phyloP scores from a whole-genome alignment of 2,113 vertebrate species.

The Epinephelus moara region DNA sequence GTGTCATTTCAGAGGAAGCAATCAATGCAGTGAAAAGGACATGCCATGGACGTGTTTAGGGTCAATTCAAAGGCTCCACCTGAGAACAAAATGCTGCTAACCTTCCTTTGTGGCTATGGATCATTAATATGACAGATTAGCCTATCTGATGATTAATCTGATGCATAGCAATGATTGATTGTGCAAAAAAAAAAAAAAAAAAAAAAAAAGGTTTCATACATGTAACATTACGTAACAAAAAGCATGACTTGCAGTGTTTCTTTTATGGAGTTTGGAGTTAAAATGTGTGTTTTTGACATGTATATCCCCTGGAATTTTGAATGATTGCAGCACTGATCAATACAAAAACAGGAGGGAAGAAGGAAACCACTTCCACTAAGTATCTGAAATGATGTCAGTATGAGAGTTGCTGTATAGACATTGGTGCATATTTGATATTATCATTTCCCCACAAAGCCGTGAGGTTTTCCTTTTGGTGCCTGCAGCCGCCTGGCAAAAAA shows the following conservation, averaged over 20 bases:
- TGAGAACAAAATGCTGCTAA: background rate
- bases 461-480: background rate
- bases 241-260: background rate
- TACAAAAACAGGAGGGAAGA: background rate
- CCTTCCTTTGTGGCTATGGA: background rate
- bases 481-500: background rate
- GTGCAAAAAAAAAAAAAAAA: no score
- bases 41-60: background rate
- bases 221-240: background rate
- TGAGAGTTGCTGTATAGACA: background rate
- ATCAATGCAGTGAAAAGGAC: conserved; percentile 3
- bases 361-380: background rate
- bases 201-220: no score
- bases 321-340: background rate
- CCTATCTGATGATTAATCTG: background rate
- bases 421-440: background rate
- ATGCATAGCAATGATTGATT: background rate
- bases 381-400: background rate
- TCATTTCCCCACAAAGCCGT: background rate
- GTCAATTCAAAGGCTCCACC: background rate
- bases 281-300: background rate
- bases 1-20: background rate
- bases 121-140: background rate
- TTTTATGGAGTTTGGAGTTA: background rate
- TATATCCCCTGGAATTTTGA: background rate